These are phyloP conservation scores for Muscina levida DNA, from an alignment of 2,888 invertebrate species.

Conservation along the genomic window DNA sequence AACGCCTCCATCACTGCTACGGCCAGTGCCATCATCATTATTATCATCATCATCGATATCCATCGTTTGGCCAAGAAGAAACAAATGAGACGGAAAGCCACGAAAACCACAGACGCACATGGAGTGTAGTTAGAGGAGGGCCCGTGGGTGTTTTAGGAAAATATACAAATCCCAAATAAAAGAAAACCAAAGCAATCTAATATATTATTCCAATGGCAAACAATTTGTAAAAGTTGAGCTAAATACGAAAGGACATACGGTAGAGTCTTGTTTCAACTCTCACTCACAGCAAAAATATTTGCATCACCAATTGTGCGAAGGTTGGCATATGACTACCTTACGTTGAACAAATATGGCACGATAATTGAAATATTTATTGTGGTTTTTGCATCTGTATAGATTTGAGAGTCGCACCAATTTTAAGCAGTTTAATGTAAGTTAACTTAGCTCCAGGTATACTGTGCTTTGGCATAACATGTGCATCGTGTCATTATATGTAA, in stretches of 20 bases:
- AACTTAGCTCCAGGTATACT: too few species aligned
- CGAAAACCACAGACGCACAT: conserved; percentile 43
- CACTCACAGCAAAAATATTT: too few species aligned
- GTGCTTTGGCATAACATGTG: too few species aligned
- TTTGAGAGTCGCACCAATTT: too few species aligned
- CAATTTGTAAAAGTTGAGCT: conserved; percentile 65
- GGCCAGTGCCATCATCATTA: conserved; percentile 36
- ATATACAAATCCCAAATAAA: conserved; percentile 51
- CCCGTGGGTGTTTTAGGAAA: conserved; percentile 29
- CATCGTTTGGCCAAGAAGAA: not conserved
- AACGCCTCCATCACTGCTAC: not conserved
- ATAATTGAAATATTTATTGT: too few species aligned
- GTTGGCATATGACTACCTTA: conserved; percentile 25
- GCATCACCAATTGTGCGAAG: too few species aligned
- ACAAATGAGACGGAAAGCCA: conserved; percentile 50
- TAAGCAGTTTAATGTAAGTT: too few species aligned
- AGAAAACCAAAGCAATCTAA: conserved; percentile 64
- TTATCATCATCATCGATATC: conserved; percentile 10
- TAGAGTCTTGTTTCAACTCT: conserved; percentile 15
- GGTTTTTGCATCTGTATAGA: too few species aligned
- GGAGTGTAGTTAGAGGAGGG: conserved; percentile 3
- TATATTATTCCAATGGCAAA: conserved; percentile 67
- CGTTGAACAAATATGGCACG: not conserved
- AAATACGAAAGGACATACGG: conserved; percentile 55
- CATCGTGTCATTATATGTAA: too few species aligned